Evolutionary conservation across 2,888 invertebrate genomes (phyloP).

Genomic region (Alitta virens): DNA sequence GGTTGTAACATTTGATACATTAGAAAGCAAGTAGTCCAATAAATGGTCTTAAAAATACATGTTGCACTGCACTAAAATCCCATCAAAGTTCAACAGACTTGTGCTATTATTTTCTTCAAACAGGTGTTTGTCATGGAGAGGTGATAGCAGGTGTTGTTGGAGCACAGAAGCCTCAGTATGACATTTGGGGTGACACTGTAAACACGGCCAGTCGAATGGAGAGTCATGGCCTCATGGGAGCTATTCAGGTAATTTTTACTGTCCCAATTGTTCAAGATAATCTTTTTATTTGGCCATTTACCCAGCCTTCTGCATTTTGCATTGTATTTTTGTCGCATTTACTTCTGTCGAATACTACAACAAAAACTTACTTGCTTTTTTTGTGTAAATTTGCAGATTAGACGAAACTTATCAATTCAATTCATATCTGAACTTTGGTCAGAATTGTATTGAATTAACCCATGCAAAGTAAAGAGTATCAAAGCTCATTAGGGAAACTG

Average conservation of each 20-base stretch:
- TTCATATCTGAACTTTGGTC: too few relatives aligned
- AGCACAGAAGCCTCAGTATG: conserved; percentile 91
- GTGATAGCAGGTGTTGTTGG: conserved; percentile 94
- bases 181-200: conserved; percentile 96
- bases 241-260: conserved; percentile 72
- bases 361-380: too few relatives aligned
- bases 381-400: too few relatives aligned
- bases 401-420: too few relatives aligned
- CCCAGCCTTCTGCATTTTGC: background rate
- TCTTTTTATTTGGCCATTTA: background rate
- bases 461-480: too few relatives aligned
- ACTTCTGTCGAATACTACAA: background rate
- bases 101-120: conserved; percentile 27
- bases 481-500: too few relatives aligned
- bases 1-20: too few relatives aligned
- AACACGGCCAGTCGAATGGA: conserved; percentile 90
- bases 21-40: too few relatives aligned
- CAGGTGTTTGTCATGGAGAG: conserved; percentile 88
- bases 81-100: background rate
- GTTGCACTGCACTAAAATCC: too few relatives aligned
- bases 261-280: background rate
- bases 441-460: too few relatives aligned
- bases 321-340: too few relatives aligned
- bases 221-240: conserved; percentile 83
- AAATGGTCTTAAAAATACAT: too few relatives aligned